Base-by-base conservation (phyloP, 1,140 invertebrate genomes). In the Leptestheria dahalacensis region DNA sequence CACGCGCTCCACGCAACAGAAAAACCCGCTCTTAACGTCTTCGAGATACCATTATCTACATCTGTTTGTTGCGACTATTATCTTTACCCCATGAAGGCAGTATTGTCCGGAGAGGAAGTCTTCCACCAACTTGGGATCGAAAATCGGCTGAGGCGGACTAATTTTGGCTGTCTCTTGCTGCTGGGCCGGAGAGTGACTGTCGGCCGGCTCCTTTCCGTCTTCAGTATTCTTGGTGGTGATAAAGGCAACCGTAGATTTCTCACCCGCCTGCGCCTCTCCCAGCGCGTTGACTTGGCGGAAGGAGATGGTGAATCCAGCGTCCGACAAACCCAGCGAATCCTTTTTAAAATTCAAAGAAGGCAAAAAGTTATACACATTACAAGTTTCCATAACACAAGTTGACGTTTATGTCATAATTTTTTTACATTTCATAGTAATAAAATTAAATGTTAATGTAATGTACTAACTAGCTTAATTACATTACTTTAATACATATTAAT, bases 71-170 rank as follows among this genome's bases (percentile, higher is more conserved):
- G n/a, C n/a, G n/a, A n/a, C n/a, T n/a, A n/a, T n/a, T n/a, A n/a
- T n/a, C n/a, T 2, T 62, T 74, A 86, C 86, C 64, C 88, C 88
- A 70, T 81, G 78, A 3, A 91, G 72, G 68, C 90, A 94, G 68
- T 87, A 82, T 62, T 86, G 83, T 24, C 90, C 90, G 57, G 79
- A 82, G 0, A 95, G 71, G 66, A 95, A 91, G 24, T 81, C 84
- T 60, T 81, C 70, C 1, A 86, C 78, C 1, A 83, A 78, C 58
- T 77, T 79, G 21, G 77, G 75, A 71, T 86, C 83, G 1, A 73
- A 67, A 6, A 74, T 69, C 4, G 73, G 67, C 61, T 70, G 67
- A 47, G 64, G 54, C n/a, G 52, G 48, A 11, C 54, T 52, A 18
- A 64, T 33, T 60, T 65, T 68, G 24, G 15, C 62, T 52, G 11